A percentile compares a stretch with the other conserved stretches of the same genome.
phyloP scores from a whole-genome alignment of 2,113 vertebrate genomes.

The Perccottus glenii region DNA sequence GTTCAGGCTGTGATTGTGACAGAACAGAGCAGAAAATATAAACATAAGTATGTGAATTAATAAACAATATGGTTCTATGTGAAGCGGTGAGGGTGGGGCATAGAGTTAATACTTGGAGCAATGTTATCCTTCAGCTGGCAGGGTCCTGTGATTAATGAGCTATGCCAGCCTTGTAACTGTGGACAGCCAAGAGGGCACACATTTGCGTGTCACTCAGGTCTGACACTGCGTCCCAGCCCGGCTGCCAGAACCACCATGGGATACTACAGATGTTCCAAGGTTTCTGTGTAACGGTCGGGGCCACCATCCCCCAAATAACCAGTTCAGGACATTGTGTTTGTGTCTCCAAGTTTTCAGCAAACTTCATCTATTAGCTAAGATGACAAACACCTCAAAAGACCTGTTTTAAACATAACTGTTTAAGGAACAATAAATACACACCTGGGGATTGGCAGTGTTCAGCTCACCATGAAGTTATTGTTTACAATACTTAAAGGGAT shows the following conservation, averaged over 20 bases:
- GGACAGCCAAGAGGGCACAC: conserved; percentile 59
- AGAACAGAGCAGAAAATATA: conserved; percentile 32
- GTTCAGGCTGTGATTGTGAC: conserved; percentile 40
- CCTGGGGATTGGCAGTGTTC: no score
- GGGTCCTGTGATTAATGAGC: conserved; percentile 71
- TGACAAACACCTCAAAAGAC: no score
- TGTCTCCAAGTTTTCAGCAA: conserved; percentile 34
- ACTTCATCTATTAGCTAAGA: conserved; percentile 43
- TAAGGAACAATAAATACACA: no score
- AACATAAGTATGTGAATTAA: conserved; percentile 39
- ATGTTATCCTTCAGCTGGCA: conserved; percentile 51
- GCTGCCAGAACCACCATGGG: conserved; percentile 62
- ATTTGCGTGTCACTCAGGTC: conserved; percentile 74
- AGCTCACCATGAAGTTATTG: no score
- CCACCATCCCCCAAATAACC: conserved; percentile 42
- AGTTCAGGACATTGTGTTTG: conserved; percentile 57
- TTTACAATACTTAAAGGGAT: no score
- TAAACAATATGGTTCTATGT: conserved; percentile 40
- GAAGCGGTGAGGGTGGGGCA: conserved; percentile 10
- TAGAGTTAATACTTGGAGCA: conserved; percentile 50
- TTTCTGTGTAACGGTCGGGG: conserved; percentile 32
- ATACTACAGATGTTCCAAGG: conserved; percentile 76
- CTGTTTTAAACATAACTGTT: no score
- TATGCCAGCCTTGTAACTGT: conserved; percentile 48
- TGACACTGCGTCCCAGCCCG: conserved; percentile 66